Base-by-base conservation (phyloP, 92 coral and sea anemone genomes). In the Metridium senile region DNA sequence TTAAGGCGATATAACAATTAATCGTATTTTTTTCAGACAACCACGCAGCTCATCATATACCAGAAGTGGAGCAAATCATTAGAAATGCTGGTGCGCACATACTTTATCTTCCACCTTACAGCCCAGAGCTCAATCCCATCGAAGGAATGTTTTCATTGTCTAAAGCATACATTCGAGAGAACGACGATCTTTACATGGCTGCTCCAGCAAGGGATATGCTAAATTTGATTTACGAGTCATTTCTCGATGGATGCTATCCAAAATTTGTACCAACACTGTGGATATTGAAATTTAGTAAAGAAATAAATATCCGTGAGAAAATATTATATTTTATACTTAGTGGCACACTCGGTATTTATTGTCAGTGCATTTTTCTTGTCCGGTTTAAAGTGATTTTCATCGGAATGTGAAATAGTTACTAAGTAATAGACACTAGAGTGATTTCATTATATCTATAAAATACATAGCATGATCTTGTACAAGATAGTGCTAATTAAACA, bases 81-180 rank as follows among this genome's bases (percentile, higher is more conserved):
- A 25, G 43, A n/a, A 66, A 66, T 33, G 29, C 49, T 26, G 72
- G 72, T 22, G 72, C 72, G 4, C 72, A 66, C 21, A 27, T 66
- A 1, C 6, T 66, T 2, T 66, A 22, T 66, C 78, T 73, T 9
- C 78, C 78, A 52, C 78, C 78, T 1, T 73, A 73, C 27, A 49
- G 66, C 73, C 81, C 81, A 35, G 74, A 75, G 72, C 71, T 75
- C 0, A 75, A 75, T 59, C 81, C 81, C 43, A 75, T 75, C 29
- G 81, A 75, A 67, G 74, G 61, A 10, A 72, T 77, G 34, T 77
- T 77, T 51, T 31, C 58, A 7, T 25, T 33, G 23, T 51, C 71
- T 16, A 77, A 77, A 77, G 7, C 45, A 26, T 77, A 68, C 47
- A 33, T 77, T 11, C 28, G 82, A 31, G 73, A 7, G 10, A 39